Evolutionary conservation across 2,797 vertebrate genomes (phyloP).

Genomic region (Toxotes lorentzi): DNA sequence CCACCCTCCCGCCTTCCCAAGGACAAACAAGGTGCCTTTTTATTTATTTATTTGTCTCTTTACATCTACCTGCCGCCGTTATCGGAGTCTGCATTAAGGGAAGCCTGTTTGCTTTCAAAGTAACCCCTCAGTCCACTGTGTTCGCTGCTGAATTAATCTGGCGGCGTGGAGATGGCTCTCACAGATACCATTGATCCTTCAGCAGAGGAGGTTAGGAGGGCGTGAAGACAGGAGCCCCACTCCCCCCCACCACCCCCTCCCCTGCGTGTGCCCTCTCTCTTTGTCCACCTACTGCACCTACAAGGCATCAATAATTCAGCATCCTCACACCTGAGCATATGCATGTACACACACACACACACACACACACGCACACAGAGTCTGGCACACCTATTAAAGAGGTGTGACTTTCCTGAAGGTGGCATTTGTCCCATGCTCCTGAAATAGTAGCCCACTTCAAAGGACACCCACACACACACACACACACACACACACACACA

Average conservation of each 20-base stretch:
- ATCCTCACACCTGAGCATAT: constrained; percentile 64
- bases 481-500: constrained; percentile 17
- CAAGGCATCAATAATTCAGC: constrained; percentile 82
- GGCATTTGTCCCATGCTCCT: constrained; percentile 69
- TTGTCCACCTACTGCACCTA: constrained; percentile 62
- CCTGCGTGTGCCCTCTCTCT: constrained; percentile 37
- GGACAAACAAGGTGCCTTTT: constrained; percentile 62
- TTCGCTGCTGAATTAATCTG: constrained; percentile 75
- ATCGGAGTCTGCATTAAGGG: constrained; percentile 58
- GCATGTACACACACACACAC: constrained; percentile 30
- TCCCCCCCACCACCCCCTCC: constrained; percentile 27
- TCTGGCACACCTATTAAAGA: constrained; percentile 59
- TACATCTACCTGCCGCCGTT: constrained; percentile 45
- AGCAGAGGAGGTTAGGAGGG: constrained; percentile 76
- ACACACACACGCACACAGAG: constrained; percentile 34
- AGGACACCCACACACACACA: constrained; percentile 29
- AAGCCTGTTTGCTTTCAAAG: constrained; percentile 71
- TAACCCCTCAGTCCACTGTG: constrained; percentile 63
- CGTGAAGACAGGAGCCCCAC: constrained; percentile 58
- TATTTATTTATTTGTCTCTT: constrained; percentile 58
- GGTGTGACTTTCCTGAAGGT: constrained; percentile 77
- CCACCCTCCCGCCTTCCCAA: constrained; percentile 51
- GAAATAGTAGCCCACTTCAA: constrained; percentile 67
- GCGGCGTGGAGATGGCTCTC: constrained; percentile 69
- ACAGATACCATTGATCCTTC: constrained; percentile 79